phyloP scores from a whole-genome alignment of 2,113 vertebrate species.

The Xiphophorus hellerii region DNA sequence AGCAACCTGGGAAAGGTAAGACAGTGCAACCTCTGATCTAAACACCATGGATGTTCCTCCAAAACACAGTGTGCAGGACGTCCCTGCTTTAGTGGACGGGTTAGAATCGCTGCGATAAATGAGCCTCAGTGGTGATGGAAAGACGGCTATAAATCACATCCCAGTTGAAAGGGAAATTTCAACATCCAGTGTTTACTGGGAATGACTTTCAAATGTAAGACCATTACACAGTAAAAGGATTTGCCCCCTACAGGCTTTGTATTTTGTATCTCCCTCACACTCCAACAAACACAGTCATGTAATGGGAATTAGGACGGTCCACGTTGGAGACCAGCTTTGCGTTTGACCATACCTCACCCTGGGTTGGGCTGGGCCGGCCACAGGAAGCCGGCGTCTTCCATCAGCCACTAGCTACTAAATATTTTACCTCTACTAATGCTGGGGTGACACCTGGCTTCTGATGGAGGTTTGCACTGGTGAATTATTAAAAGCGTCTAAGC shows the following conservation, averaged over 20 bases:
- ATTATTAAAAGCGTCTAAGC: conserved; percentile 85
- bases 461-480: conserved; percentile 81
- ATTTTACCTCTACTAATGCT: conserved; percentile 83
- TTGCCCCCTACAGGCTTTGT: conserved; percentile 43
- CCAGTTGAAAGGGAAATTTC: conserved; percentile 39
- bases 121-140: conserved; percentile 36
- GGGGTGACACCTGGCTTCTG: conserved; percentile 80
- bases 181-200: conserved; percentile 46
- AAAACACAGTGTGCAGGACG: conserved; percentile 20
- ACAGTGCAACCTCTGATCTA: conserved; percentile 37
- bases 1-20: conserved; percentile 96
- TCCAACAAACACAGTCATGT: conserved; percentile 17
- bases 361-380: conserved; percentile 49
- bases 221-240: conserved; percentile 57
- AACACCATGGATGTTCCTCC: conserved; percentile 35
- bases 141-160: conserved; percentile 35
- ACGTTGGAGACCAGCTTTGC: conserved; percentile 48
- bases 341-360: conserved; percentile 59
- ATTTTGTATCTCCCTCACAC: conserved; percentile 24
- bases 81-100: conserved; percentile 25
- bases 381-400: conserved; percentile 69
- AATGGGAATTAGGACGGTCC: conserved; percentile 55
- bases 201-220: conserved; percentile 61
- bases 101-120: conserved; percentile 40
- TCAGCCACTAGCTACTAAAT: conserved; percentile 82